These are phyloP conservation scores for Drosophila rufa DNA, from an alignment of 1,140 invertebrate genomes.

Conservation along the genomic window DNA sequence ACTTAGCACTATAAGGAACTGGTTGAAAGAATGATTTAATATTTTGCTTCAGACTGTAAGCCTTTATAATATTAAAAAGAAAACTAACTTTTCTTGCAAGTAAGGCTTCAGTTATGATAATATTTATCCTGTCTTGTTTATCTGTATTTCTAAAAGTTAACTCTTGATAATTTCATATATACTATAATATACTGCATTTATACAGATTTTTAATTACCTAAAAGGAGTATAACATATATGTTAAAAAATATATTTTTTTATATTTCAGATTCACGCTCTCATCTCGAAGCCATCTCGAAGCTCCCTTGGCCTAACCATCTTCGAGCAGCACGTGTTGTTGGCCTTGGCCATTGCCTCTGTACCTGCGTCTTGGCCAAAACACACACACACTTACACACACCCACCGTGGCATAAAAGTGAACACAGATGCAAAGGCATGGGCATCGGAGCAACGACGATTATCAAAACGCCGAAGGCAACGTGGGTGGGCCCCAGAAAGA, in stretches of 20 bases:
- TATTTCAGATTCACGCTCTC: constrained; percentile 7
- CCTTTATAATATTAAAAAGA: not conserved
- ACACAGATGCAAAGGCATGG: constrained; percentile 4
- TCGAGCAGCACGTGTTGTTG: constrained; percentile 73
- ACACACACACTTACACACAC: constrained; percentile 10
- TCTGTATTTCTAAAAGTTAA: not conserved
- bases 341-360: constrained; percentile 64
- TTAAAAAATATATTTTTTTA: not conserved
- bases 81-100: not conserved
- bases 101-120: too few species aligned
- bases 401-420: not conserved
- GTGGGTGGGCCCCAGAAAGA: constrained; percentile 68
- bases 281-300: not conserved
- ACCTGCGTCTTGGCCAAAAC: constrained; percentile 52
- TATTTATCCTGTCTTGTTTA: not conserved
- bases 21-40: too few species aligned
- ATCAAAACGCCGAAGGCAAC: constrained; percentile 64
- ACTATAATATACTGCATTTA: too few species aligned
- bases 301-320: constrained; percentile 34
- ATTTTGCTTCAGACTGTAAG: not conserved
- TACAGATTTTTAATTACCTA: not conserved
- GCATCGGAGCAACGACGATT: constrained; percentile 31
- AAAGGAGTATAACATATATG: too few species aligned
- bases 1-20: too few species aligned
- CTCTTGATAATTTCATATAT: too few species aligned